These are phyloP conservation scores for Mola mola DNA, from an alignment of 2,113 vertebrate species.

Conservation along the genomic window DNA sequence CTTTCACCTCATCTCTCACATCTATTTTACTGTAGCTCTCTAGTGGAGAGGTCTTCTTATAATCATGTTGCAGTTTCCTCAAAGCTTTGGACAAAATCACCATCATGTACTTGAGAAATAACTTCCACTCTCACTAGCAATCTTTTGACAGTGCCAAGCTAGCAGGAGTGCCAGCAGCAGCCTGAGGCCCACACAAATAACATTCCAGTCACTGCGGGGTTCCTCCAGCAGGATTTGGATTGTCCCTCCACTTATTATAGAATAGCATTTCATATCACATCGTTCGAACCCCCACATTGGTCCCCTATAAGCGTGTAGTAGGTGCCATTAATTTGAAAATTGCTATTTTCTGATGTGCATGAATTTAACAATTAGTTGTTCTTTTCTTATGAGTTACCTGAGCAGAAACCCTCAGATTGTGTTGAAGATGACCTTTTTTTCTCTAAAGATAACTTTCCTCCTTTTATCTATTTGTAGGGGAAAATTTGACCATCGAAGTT, in stretches of 20 bases:
- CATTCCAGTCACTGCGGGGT: conserved; percentile 58
- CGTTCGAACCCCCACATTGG: conserved; percentile 40
- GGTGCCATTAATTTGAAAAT: conserved; percentile 1
- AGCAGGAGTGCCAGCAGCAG: conserved; percentile 45
- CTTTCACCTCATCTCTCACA: too few species aligned
- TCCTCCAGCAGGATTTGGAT: conserved; percentile 46
- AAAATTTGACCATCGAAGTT: too few species aligned
- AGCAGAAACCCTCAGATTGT: neutral
- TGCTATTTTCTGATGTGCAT: too few species aligned
- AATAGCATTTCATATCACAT: conserved; percentile 59
- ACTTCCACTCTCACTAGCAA: conserved; percentile 31
- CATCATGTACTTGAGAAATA: conserved; percentile 15
- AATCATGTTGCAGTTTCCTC: neutral
- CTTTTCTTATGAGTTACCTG: neutral
- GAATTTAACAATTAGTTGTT: neutral
- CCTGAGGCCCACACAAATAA: conserved; percentile 63
- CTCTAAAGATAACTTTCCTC: neutral
- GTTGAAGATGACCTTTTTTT: too few species aligned
- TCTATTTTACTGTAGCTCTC: neutral
- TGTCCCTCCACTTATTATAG: conserved; percentile 50
- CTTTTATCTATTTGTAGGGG: neutral
- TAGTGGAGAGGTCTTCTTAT: conserved; percentile 1
- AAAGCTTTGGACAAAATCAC: conserved; percentile 6
- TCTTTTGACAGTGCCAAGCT: conserved; percentile 32
- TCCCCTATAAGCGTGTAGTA: neutral